Base-by-base conservation (phyloP, 1,140 invertebrate genomes). In the Drosophila bocqueti region DNA sequence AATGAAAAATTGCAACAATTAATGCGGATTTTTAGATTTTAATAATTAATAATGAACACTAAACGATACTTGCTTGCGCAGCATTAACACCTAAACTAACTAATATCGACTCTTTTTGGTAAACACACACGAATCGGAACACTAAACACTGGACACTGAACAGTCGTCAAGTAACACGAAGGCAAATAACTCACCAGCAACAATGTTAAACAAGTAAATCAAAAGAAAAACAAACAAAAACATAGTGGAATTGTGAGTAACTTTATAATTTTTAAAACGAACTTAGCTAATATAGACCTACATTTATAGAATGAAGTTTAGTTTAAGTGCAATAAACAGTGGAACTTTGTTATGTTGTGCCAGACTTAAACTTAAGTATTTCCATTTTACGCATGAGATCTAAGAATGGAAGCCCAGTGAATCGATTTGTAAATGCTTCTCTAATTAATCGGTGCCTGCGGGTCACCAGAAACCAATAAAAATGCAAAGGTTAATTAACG, bases 401-500 rank as follows among this genome's bases (percentile, higher is more conserved):
- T 76, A 83, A 76, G 67, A 80, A 50, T 42, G 62, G 58, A 64
- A 64, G 67, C 55, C 57, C 43, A 62, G 57, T 58, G 26, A 79
- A 77, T 58, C 68, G 55, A 85, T 89, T 89, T 91, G 78, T 90
- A 89, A 85, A 81, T 79, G 84, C 84, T 89, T 85, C 67, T 79
- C 79, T 63, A 42, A 34, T 64, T 64, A 64, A 64, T 46, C 59
- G 59, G 59, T 46, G 64, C 21, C 64, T 38, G 24, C 64, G 31
- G 57, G 38, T 59, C 36, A 45, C 24, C 57, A 40, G 47, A 79
- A 69, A 74, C 67, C 77, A 89, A 86, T 86, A 87, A 87, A 83
- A 87, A 81, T 81, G 81, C 84, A 87, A 87, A 89, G 84, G 83
- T 87, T 87, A 87, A 89, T 87, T 75, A 87, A 89, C 65, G 43